phyloP scores from a whole-genome alignment of 2,797 vertebrate genomes.

The Sebastes trivittatus region DNA sequence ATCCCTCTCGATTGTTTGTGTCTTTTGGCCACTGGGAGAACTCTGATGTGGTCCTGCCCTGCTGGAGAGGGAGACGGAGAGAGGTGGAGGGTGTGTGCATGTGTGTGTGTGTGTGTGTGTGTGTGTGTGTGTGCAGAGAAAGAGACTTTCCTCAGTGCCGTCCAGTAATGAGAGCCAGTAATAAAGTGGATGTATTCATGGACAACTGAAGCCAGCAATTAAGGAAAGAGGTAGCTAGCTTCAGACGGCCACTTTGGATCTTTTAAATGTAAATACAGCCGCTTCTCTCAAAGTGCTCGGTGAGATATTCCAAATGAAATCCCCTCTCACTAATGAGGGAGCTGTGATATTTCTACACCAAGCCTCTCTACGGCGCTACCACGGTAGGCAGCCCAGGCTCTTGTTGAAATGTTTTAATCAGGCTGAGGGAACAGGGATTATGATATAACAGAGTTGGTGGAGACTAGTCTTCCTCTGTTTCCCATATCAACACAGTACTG shows the following conservation, averaged over 20 bases:
- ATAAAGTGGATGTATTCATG: slow-evolving; percentile 83
- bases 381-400: slow-evolving; percentile 66
- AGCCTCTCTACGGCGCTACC: slow-evolving; percentile 64
- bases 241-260: slow-evolving; percentile 83
- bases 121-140: not conserved
- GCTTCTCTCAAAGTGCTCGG: slow-evolving; percentile 79
- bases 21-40: slow-evolving; percentile 76
- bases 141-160: slow-evolving; percentile 61
- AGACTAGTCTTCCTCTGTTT: slow-evolving; percentile 74
- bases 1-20: slow-evolving; percentile 85
- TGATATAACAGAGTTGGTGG: slow-evolving; percentile 78
- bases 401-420: slow-evolving; percentile 82
- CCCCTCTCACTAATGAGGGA: slow-evolving; percentile 84
- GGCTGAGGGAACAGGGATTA: slow-evolving; percentile 79
- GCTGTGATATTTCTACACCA: slow-evolving; percentile 78
- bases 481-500: slow-evolving; percentile 72
- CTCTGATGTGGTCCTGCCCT: slow-evolving; percentile 73
- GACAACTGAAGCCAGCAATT: slow-evolving; percentile 86
- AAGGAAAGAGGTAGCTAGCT: slow-evolving; percentile 80
- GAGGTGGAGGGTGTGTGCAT: not conserved
- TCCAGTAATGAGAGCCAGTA: slow-evolving; percentile 82
- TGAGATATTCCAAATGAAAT: slow-evolving; percentile 82
- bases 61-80: slow-evolving; percentile 50
- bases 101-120: not conserved
- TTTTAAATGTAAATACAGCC: slow-evolving; percentile 87